Base-by-base conservation (phyloP, 2,113 vertebrate species). In the Podocnemis expansa region DNA sequence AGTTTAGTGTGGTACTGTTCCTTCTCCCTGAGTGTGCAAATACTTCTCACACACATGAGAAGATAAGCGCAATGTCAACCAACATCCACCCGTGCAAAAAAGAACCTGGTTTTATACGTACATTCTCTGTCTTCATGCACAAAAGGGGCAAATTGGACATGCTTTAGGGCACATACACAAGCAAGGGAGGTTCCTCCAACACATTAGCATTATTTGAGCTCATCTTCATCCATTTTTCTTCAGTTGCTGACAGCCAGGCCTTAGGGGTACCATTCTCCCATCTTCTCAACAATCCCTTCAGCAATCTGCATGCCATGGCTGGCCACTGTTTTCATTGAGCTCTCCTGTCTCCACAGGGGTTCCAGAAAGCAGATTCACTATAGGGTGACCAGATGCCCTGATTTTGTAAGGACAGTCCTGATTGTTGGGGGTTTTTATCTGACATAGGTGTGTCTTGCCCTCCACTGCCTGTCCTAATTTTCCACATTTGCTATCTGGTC, bases 31-130 rank as follows among this genome's bases (percentile, higher is more conserved):
- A 22, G 41, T 11, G n/a, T 25, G 70, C 79, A 47, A 12, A 55
- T 8, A 8, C 34, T 67, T 52, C 51, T 10, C 22, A 5, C 13
- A 1, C 25, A 1, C 6, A 0, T 2, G n/a, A 73, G 49, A 24
- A 0, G 0, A 3, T 4, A 80, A 34, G 24, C 34, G 21, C 2
- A 0, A n/a, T 41, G 12, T 4, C 21, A 43, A 25, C 38, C 21
- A 43, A 25, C 38, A 21, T 75, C 38, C 24, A 2, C n/a, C 14
- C 24, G 11, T 43, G 22, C 70, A 75, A 25, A n/a, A 43, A 75
- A 41, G 70, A n/a, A 43, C 70, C 67, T 73, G 67, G 8, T 73
- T 73, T 31, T 56, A 14, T 52, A 86, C 60, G 55, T 73, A 88
- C 38, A 11, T 51, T 73, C 34, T 21, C 60, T 49, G 8, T 63